Evolutionary conservation across 2,113 vertebrate species (phyloP).

Genomic region (Choloepus hoffmanni): DNA sequence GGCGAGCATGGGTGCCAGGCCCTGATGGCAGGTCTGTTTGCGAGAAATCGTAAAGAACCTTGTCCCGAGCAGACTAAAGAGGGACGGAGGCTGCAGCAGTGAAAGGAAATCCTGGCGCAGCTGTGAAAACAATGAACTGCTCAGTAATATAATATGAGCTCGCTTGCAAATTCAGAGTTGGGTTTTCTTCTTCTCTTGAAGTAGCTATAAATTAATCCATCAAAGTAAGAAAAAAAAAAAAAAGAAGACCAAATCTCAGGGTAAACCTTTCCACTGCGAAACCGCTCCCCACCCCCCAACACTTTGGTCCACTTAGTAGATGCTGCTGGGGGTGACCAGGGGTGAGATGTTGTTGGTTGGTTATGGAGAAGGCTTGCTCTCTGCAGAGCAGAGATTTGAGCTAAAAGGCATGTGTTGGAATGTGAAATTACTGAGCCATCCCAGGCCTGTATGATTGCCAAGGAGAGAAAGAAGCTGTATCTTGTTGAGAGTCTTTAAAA

Average conservation of each 20-base stretch:
- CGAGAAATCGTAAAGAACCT: slow-evolving; percentile 14
- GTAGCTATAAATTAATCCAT: slow-evolving; percentile 18
- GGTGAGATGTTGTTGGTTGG: background rate
- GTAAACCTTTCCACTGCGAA: slow-evolving; percentile 23
- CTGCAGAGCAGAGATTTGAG: background rate
- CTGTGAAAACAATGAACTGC: slow-evolving; percentile 29
- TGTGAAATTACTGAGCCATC: background rate
- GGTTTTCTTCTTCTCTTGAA: slow-evolving; percentile 16
- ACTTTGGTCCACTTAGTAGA: background rate
- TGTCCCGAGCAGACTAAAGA: background rate
- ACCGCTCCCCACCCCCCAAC: background rate
- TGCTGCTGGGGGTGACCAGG: background rate
- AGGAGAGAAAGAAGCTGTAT: background rate
- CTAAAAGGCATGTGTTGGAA: background rate
- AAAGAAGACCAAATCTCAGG: background rate
- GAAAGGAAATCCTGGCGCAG: background rate
- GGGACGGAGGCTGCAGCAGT: background rate
- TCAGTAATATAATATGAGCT: fast-evolving
- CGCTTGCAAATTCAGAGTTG: background rate
- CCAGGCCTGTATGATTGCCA: background rate
- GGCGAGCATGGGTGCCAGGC: background rate
- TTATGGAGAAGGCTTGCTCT: background rate
- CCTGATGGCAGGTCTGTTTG: background rate
- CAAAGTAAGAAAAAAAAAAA: background rate
- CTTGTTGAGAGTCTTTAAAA: background rate